These are phyloP conservation scores for Enteromius argenteus DNA, from an alignment of 2,797 vertebrate genomes.

Conservation along the genomic window DNA sequence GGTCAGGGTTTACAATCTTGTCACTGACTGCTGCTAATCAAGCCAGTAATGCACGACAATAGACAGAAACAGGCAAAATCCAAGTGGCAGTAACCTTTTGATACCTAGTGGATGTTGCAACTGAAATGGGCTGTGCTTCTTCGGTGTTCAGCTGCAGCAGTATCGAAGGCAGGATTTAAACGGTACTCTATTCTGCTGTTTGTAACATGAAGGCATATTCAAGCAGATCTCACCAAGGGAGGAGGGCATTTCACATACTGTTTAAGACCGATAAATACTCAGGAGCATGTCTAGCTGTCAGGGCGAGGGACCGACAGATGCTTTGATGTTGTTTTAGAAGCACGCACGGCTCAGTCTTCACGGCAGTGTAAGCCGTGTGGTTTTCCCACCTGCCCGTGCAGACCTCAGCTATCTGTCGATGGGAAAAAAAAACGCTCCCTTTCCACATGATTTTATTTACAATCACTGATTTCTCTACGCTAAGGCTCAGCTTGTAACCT, in stretches of 20 bases:
- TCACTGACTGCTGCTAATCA: conserved; percentile 54
- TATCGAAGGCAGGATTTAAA: conserved; percentile 42
- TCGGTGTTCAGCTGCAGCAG: conserved; percentile 20
- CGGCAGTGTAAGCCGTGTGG: conserved; percentile 46
- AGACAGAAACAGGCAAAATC: conserved; percentile 36
- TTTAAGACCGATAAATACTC: conserved; percentile 33
- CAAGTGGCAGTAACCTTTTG: conserved; percentile 37
- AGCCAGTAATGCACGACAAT: conserved; percentile 47
- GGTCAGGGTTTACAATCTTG: conserved; percentile 16
- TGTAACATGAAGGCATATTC: conserved; percentile 55
- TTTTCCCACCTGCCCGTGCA: neutral
- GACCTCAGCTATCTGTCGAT: neutral
- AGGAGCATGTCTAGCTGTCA: conserved; percentile 27
- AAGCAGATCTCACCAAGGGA: conserved; percentile 47
- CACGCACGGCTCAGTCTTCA: neutral
- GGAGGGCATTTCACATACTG: conserved; percentile 33
- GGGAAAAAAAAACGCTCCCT: neutral
- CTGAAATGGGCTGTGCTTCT: conserved; percentile 51
- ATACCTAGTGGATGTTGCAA: conserved; percentile 3
- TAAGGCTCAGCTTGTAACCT: conserved; percentile 35
- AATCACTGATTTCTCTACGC: conserved; percentile 16
- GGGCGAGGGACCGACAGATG: conserved; percentile 1
- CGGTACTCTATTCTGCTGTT: conserved; percentile 41
- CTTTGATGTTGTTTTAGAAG: neutral
- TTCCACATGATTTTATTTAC: conserved; percentile 33